Evolutionary conservation across 2,797 vertebrate species (phyloP).

Genomic region (Gobionotothen gibberifrons): DNA sequence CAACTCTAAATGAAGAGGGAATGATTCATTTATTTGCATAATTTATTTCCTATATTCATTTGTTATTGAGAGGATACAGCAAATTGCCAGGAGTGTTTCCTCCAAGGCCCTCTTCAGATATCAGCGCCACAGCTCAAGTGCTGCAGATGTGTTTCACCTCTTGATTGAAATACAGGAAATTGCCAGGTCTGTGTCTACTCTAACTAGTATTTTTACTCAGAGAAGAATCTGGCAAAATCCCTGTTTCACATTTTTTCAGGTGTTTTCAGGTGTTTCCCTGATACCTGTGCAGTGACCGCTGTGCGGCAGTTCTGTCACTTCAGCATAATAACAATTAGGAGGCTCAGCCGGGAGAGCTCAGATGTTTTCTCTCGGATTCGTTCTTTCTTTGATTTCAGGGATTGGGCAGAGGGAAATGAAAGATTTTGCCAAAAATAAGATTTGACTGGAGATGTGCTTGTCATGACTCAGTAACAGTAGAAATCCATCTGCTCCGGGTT

Average conservation of each 20-base stretch:
- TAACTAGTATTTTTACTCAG: neutral
- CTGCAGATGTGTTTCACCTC: constrained; percentile 42
- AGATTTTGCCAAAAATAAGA: constrained; percentile 35
- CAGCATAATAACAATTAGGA: constrained; percentile 11
- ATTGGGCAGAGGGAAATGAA: constrained; percentile 16
- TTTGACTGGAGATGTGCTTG: constrained; percentile 40
- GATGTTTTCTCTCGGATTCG: constrained; percentile 19
- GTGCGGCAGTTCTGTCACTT: neutral
- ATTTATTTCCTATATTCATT: constrained; percentile 63
- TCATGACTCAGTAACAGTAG: constrained; percentile 21
- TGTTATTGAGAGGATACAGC: constrained; percentile 60
- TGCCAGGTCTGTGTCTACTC: neutral
- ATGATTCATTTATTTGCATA: constrained; percentile 63
- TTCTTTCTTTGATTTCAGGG: constrained; percentile 21
- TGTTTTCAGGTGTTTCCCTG: neutral
- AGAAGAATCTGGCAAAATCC: constrained; percentile 8
- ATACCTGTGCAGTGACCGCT: neutral
- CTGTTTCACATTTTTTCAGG: constrained; percentile 1
- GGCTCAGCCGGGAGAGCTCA: constrained; percentile 1
- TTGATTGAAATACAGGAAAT: constrained; percentile 32
- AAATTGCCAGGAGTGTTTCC: constrained; percentile 54
- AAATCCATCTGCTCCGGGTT: constrained; percentile 22
- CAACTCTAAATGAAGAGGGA: constrained; percentile 59
- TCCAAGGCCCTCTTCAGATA: constrained; percentile 42
- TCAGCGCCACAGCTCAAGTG: constrained; percentile 38